Evolutionary conservation across 2,888 invertebrate genomes (phyloP).

Genomic region (Yponomeuta malinellus): DNA sequence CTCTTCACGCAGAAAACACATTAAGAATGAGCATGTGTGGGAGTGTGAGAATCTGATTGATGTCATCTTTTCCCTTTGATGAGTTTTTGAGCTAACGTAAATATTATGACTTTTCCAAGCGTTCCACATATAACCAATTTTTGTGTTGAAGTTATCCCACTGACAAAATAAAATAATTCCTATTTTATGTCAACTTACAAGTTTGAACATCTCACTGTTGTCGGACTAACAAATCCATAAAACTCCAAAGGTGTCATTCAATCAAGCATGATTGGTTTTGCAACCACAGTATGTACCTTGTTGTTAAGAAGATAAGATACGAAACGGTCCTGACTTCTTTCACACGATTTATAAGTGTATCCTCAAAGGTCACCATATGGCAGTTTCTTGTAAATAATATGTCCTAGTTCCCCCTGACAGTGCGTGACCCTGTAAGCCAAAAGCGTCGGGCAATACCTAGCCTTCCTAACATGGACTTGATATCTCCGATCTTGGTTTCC

Average conservation of each 20-base stretch:
- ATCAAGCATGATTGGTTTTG: constrained; percentile 3
- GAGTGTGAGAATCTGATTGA: background rate
- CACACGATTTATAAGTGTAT: background rate
- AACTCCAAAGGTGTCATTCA: background rate
- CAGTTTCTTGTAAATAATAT: constrained; percentile 31
- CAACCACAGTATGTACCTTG: constrained; percentile 17
- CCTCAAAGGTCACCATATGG: constrained; percentile 45
- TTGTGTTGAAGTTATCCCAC: constrained; percentile 3
- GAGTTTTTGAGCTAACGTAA: constrained; percentile 4
- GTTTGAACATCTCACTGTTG: background rate
- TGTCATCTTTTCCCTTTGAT: background rate
- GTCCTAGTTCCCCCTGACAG: constrained; percentile 66
- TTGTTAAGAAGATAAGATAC: constrained; percentile 26
- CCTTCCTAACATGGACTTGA: constrained; percentile 59
- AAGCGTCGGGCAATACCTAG: constrained; percentile 56
- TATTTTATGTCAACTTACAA: background rate
- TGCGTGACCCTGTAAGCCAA: constrained; percentile 57
- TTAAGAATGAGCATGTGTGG: background rate
- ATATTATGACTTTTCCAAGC: background rate
- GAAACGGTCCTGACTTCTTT: background rate
- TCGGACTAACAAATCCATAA: background rate
- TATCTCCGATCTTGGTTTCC: constrained; percentile 55
- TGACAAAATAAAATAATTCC: background rate
- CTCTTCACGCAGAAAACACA: background rate
- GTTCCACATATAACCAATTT: background rate